Base-by-base conservation (phyloP, 2,113 vertebrate genomes). In the Larimichthys polyactis region DNA sequence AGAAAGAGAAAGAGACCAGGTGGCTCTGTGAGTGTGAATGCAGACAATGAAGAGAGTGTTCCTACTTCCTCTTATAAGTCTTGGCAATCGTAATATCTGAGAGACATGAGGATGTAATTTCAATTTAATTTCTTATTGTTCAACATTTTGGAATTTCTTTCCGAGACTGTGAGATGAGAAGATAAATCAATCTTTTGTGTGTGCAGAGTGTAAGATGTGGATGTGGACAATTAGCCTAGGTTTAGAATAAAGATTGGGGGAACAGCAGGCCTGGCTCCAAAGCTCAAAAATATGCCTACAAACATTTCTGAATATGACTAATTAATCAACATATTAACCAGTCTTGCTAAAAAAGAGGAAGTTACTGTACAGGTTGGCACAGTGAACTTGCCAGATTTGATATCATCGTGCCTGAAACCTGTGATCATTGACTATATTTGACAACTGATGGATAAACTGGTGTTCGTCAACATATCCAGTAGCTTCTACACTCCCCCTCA, bases 1-100 rank as follows among this genome's bases (percentile, higher is more conserved):
- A 49, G 46, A 27, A 27, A 27, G 27, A 64, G 46, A 54, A 40
- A 64, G 46, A 68, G 70, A 82, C 82, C 74, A 86, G 85, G 89
- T 87, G 93, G 60, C 36, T 22, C 51, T 52, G 62, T 8, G 72
- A 9, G 22, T 11, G 24, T 22, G 54, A 59, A 49, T 67, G 20
- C 32, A 76, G 24, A 79, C 54, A 63, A 65, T 1, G 5, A 62
- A 75, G 16, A 14, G 10, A 57, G 40, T 6, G 15, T 54, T 68
- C 6, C 17, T 46, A 48, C 27, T 36, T 3, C 20, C 4, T 65
- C 29, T 66, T 63, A 46, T 81, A 71, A 75, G 32, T 67, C 22
- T 32, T 58, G 16, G 11, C 3, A 44, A 65, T 29, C 1, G 11
- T 14, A 15, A 27, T 15, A 68, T 75, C 12, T n/a, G 32, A 69